Evolutionary conservation across 2,888 invertebrate genomes (phyloP).

Genomic region (Clitarchus hookeri): DNA sequence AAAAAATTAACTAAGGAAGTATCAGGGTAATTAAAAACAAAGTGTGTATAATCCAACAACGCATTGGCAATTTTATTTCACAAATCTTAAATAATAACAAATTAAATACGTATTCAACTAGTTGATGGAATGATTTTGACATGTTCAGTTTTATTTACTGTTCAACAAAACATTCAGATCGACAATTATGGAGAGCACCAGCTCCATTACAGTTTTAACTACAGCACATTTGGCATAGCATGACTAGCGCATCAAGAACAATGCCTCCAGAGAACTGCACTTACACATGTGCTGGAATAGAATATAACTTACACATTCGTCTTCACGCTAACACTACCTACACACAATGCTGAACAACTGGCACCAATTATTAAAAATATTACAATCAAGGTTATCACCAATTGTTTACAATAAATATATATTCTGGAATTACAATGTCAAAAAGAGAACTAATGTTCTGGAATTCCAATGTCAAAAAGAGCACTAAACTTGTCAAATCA

Average conservation of each 20-base stretch:
- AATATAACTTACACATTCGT: background rate
- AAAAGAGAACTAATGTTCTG: too few relatives aligned
- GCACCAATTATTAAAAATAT: background rate
- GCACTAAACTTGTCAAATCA: too few relatives aligned
- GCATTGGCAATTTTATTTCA: background rate
- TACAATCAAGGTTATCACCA: too few relatives aligned
- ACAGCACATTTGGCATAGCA: conserved; percentile 14
- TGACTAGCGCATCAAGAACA: conserved; percentile 8
- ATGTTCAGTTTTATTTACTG: background rate
- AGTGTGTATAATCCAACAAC: background rate
- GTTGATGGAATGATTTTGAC: conserved; percentile 2
- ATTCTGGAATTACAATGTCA: too few relatives aligned
- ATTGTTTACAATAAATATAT: too few relatives aligned
- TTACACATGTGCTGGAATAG: background rate
- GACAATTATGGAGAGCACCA: background rate
- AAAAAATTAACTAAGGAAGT: background rate
- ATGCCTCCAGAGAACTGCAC: background rate
- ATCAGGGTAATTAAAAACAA: background rate
- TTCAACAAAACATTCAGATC: conserved; percentile 1
- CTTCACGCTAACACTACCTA: background rate
- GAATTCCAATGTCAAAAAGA: too few relatives aligned
- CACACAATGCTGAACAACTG: background rate
- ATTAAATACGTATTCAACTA: background rate
- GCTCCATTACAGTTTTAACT: background rate
- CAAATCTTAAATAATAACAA: background rate